Evolutionary conservation across 2,113 vertebrate genomes (phyloP).

Genomic region (Menidia beryllina): DNA sequence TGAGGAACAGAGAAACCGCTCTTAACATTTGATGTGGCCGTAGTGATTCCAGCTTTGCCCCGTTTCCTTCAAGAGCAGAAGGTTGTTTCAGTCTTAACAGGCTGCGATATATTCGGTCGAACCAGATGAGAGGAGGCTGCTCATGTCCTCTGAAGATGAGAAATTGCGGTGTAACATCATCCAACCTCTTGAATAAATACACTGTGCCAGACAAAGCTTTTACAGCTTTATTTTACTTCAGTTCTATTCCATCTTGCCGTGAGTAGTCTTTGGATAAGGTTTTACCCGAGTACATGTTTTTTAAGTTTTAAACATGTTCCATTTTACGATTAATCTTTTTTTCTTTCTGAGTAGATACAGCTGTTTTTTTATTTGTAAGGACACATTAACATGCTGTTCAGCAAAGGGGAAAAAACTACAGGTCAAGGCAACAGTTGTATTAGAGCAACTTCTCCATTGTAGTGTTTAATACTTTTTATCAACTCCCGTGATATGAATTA

Average conservation of each 20-base stretch:
- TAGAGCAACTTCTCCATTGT: not conserved
- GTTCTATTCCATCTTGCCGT: not conserved
- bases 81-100: slow-evolving; percentile 1
- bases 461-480: not conserved
- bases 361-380: slow-evolving; percentile 5
- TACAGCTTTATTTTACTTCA: no score
- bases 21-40: not conserved
- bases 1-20: not conserved
- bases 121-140: not conserved
- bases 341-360: slow-evolving; percentile 1
- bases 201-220: not conserved
- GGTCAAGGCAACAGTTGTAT: not conserved
- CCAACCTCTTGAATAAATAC: slow-evolving; percentile 1
- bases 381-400: slow-evolving; percentile 11
- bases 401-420: not conserved
- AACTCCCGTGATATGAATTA: not conserved
- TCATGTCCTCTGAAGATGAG: slow-evolving; percentile 26
- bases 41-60: not conserved
- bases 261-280: not conserved
- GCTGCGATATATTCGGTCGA: slow-evolving; percentile 22
- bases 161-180: not conserved
- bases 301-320: not conserved
- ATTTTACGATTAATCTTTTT: not conserved
- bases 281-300: not conserved
- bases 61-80: not conserved